These are phyloP conservation scores for Cryptus armator DNA, from an alignment of 2,888 invertebrate genomes.

Conservation along the genomic window DNA sequence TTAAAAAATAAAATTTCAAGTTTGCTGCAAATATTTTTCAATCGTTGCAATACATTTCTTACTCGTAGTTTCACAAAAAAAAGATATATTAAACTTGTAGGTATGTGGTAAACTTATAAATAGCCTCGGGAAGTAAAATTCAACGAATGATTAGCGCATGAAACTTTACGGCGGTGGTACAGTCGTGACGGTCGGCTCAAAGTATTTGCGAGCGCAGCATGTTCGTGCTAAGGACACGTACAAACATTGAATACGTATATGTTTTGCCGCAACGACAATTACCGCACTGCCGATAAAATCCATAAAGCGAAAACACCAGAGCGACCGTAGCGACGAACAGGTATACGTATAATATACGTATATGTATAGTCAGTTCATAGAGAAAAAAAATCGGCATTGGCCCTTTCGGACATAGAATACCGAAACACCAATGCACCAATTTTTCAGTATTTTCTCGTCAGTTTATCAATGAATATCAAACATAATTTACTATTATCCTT, in stretches of 20 bases:
- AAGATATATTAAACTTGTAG: constrained; percentile 1
- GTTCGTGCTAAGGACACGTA: constrained; percentile 55
- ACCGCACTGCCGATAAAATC: constrained; percentile 15
- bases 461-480: too few relatives aligned
- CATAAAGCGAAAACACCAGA: background rate
- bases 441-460: too few relatives aligned
- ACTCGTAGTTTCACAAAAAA: background rate
- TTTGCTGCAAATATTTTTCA: background rate
- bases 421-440: too few relatives aligned
- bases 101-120: background rate
- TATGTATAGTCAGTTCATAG: too few relatives aligned
- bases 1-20: background rate
- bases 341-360: too few relatives aligned
- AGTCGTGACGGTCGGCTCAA: constrained; percentile 30
- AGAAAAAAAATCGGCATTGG: too few relatives aligned
- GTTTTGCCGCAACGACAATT: constrained; percentile 22
- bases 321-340: too few relatives aligned
- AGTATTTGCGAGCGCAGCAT: constrained; percentile 53
- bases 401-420: too few relatives aligned
- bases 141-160: constrained; percentile 16
- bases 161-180: background rate
- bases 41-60: background rate
- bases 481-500: too few relatives aligned
- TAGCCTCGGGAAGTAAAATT: constrained; percentile 32
- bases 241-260: constrained; percentile 36